These are phyloP conservation scores for Cephus runcator DNA, from an alignment of 2,888 invertebrate species.

Conservation along the genomic window DNA sequence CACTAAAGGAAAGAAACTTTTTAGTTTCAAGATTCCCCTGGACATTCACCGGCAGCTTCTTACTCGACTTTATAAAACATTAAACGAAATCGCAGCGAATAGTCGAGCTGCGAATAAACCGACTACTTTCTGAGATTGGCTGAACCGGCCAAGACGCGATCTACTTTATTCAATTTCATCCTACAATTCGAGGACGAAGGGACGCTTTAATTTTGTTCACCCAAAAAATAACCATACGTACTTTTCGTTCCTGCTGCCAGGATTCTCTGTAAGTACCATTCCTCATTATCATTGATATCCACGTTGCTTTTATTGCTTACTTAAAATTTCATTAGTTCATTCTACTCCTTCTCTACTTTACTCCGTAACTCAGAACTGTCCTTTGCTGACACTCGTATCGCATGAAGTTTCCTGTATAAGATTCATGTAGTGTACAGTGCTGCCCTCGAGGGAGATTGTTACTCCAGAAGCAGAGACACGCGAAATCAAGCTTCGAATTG, in stretches of 20 bases:
- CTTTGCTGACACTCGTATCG: not conserved
- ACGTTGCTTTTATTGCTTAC: not conserved
- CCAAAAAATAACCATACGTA: not conserved
- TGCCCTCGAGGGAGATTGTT: not conserved
- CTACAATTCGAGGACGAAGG: slow-evolving; percentile 25
- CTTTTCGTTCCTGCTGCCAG: not conserved
- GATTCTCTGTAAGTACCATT: not conserved
- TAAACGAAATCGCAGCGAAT: slow-evolving; percentile 32
- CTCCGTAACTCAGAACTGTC: not conserved
- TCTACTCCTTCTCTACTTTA: not conserved
- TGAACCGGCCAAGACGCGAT: slow-evolving; percentile 17
- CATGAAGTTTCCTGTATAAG: not conserved
- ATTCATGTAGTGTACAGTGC: not conserved
- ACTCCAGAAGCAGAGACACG: not conserved
- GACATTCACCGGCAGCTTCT: slow-evolving; percentile 10
- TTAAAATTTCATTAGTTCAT: not conserved
- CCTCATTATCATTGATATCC: not conserved
- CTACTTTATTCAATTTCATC: slow-evolving; percentile 57
- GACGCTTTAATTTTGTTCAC: not conserved
- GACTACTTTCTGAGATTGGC: slow-evolving; percentile 50
- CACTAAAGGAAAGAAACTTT: not conserved
- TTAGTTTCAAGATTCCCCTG: slow-evolving; percentile 16
- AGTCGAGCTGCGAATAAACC: slow-evolving; percentile 16
- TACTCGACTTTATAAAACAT: slow-evolving; percentile 47
- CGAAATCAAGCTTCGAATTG: not conserved